Base-by-base conservation (phyloP, 1,140 invertebrate species). In the Centruroides vittatus region DNA sequence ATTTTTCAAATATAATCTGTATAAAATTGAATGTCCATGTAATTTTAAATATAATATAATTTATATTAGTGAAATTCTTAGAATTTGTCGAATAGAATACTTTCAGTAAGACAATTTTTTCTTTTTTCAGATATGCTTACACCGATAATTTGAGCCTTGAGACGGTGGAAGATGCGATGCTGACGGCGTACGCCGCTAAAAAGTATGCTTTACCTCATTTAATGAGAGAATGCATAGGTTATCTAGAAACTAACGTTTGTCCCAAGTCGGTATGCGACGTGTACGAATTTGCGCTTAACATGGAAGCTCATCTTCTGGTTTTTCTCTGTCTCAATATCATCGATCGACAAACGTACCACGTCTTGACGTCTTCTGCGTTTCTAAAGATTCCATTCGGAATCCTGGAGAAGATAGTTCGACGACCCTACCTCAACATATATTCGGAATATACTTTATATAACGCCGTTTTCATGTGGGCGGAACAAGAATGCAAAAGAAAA, bases 151-250 rank as follows among this genome's bases (percentile, higher is more conserved):
- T 70, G 23, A 70, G 69, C 34, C 54, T 70, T n/a, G 65, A 68
- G 47, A 68, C 62, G 6, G 69, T 70, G 23, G 69, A 70, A 55
- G 69, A 70, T 53, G 69, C 69, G 23, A 70, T 70, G 69, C 62
- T 70, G 58, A 70, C 69, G 4, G 69, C 69, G 12, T 68, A 68
- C 50, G 69, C 69, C 0, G 67, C 69, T 54, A 70, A 70, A 55
- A 70, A 70, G 41, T 70, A 70, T 61, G 60, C 69, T 23, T 51
- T 70, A 12, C 69, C 69, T 6, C 69, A 70, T 52, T 61, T 70
- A 2, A 48, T 70, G 7, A 65, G 67, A 47, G 69, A 70, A 48
- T 70, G 69, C 48, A 57, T 70, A 11, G 61, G 62, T 41, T 70
- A 65, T 53, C 63, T 70, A 9, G 69, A 70, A 50, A 59, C 63